Evolutionary conservation across 2,113 vertebrate genomes (phyloP), one percentile per base, ranked within the genome.

Genomic region (Malurus alboscapulatus): DNA sequence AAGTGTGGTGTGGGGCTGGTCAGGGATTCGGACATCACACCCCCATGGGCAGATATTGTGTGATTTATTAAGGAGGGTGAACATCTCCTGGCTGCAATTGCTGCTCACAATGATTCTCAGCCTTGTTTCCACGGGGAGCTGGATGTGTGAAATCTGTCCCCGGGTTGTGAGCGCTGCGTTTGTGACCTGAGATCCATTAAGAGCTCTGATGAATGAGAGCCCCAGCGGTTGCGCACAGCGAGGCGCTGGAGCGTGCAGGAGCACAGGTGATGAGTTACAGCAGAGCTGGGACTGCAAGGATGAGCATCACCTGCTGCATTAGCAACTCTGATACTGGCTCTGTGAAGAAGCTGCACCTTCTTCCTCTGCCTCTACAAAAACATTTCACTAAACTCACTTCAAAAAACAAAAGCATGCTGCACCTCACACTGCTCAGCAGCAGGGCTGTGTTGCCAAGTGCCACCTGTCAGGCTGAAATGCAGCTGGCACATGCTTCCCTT

Each of bases 121-220:
- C 61, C 83, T 55, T 82, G 87, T 76, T 94, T 81, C 77, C 40
- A 67, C 15, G 10, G 84, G 57, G 89, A 85, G 59, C 7, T 55
- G 67, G 59, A 93, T 10, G 79, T 44, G 63, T 83, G 88, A 91
- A 88, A 69, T 71, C 85, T 55, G 63, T 63, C 91, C 71, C 36
- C 65, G 68, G 34, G 76, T 53, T 61, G 34, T 0, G 1, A 91
- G 50, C 34, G 76, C 80, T 62, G 90, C 26, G 16, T 76, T 44
- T 86, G 79, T 92, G 92, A 91, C 90, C 96, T 7, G 20, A 73
- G 88, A 50, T 34, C 5, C 67, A 90, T 88, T 76, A 90, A 88
- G 92, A 80, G 90, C 51, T 74, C 79, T 80, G 92, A 90, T 62
- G 92, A 95, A 94, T 47, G 79, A 91, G 81, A 77, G 66, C 78